phyloP scores from a whole-genome alignment of 2,113 vertebrate species.

The Podiceps cristatus region DNA sequence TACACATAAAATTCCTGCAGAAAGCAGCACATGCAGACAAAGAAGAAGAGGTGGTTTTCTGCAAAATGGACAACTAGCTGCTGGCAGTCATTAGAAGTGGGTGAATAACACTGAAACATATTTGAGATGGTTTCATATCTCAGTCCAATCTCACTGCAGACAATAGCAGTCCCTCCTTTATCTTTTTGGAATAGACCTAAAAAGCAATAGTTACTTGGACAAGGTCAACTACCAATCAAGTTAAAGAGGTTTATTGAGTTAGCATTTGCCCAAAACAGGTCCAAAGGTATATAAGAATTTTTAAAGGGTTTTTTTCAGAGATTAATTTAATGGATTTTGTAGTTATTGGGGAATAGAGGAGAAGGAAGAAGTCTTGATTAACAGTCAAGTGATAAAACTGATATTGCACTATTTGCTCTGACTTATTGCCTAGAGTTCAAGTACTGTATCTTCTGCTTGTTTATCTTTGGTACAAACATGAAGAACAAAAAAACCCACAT shows the following conservation, averaged over 20 bases:
- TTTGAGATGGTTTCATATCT: background rate
- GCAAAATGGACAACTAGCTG: background rate
- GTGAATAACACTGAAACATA: background rate
- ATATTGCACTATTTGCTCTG: background rate
- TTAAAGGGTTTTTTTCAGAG: background rate
- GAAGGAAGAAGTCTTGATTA: background rate
- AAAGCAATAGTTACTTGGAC: background rate
- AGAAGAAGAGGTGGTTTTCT: background rate
- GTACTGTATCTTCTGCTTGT: background rate
- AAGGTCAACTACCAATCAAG: background rate
- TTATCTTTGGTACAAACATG: background rate
- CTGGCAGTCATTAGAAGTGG: background rate
- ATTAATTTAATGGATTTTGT: background rate
- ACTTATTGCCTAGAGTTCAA: background rate
- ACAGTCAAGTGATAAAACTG: background rate
- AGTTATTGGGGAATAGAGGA: background rate
- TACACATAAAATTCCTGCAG: background rate
- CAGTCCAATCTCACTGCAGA: background rate
- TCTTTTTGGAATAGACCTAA: background rate
- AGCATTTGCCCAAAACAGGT: background rate
- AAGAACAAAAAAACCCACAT: background rate
- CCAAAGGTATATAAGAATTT: background rate
- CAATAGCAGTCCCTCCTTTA: background rate
- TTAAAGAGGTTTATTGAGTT: background rate
- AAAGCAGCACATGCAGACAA: background rate